phyloP scores from a whole-genome alignment of 92 coral and sea anemone genomes.

The Paragorgia papillata region DNA sequence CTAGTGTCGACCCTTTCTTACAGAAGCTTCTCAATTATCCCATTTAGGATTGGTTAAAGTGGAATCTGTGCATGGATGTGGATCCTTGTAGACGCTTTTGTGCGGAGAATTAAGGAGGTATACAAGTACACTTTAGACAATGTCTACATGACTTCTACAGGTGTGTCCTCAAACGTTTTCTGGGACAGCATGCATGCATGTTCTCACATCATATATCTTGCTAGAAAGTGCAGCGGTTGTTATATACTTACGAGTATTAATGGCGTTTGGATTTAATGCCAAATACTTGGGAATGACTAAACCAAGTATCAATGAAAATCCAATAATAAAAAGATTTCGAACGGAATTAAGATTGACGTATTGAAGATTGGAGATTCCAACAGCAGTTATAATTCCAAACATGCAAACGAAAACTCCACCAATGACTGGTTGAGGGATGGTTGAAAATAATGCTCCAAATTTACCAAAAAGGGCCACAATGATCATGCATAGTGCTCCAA shows the following conservation, averaged over 20 bases:
- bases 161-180: no score
- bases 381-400: slow-evolving; percentile 85
- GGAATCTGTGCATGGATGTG: no score
- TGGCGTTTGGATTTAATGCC: slow-evolving; percentile 60
- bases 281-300: slow-evolving; percentile 74
- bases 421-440: slow-evolving; percentile 87
- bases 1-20: no score
- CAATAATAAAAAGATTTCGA: slow-evolving; percentile 81
- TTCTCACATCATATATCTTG: no score
- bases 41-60: no score
- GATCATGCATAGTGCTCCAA: slow-evolving; percentile 72
- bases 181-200: neutral
- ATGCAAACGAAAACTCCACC: slow-evolving; percentile 83
- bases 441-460: slow-evolving; percentile 82
- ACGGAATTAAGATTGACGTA: slow-evolving; percentile 79
- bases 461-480: slow-evolving; percentile 73
- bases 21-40: no score
- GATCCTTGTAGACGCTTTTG: no score
- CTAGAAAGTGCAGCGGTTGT: no score
- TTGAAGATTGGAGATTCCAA: slow-evolving; percentile 84
- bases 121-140: no score
- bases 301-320: slow-evolving; percentile 74
- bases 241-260: slow-evolving; percentile 62
- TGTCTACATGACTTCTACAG: no score
- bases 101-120: no score